Conservation (phyloP, 2,113 vertebrate species). For the Cynoglossus semilaevis region DNA sequence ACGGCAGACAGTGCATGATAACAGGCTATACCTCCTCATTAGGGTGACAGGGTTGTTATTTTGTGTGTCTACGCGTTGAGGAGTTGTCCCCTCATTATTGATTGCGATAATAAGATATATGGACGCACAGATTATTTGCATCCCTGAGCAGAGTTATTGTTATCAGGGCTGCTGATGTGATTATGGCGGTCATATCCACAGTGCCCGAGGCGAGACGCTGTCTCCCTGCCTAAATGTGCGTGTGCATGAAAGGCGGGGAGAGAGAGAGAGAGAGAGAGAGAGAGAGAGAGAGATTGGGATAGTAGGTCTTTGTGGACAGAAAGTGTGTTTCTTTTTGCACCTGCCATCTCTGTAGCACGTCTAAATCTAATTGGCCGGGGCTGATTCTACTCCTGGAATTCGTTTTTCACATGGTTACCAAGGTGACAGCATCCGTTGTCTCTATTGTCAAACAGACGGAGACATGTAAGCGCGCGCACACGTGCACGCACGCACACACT, state of each 20-base stretch:
- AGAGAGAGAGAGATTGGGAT: constrained; percentile 11
- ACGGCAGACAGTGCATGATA: constrained; percentile 30
- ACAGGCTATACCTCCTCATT: constrained; percentile 72
- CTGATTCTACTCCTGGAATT: constrained; percentile 70
- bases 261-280: too few relatives aligned
- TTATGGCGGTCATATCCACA: constrained; percentile 72
- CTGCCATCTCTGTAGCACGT: constrained; percentile 62
- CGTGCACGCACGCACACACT: constrained; percentile 1
- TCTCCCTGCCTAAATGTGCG: constrained; percentile 42
- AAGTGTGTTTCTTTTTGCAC: constrained; percentile 37
- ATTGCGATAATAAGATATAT: constrained; percentile 78
- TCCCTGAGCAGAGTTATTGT: constrained; percentile 77
- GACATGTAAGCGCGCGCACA: constrained; percentile 51
- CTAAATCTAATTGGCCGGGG: constrained; percentile 67
- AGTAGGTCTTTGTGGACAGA: constrained; percentile 15
- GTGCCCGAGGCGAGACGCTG: constrained; percentile 61
- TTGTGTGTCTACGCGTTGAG: constrained; percentile 33
- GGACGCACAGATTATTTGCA: constrained; percentile 77
- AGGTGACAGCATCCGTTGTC: constrained; percentile 71
- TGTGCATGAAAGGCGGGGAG: constrained; percentile 10
- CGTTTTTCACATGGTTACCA: constrained; percentile 72
- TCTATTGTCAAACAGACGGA: constrained; percentile 47
- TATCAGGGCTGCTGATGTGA: constrained; percentile 69
- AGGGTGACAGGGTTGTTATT: constrained; percentile 66
- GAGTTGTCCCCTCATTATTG: constrained; percentile 69